Base-by-base conservation (phyloP, 2,888 invertebrate species). In the Eudemis profundana region DNA sequence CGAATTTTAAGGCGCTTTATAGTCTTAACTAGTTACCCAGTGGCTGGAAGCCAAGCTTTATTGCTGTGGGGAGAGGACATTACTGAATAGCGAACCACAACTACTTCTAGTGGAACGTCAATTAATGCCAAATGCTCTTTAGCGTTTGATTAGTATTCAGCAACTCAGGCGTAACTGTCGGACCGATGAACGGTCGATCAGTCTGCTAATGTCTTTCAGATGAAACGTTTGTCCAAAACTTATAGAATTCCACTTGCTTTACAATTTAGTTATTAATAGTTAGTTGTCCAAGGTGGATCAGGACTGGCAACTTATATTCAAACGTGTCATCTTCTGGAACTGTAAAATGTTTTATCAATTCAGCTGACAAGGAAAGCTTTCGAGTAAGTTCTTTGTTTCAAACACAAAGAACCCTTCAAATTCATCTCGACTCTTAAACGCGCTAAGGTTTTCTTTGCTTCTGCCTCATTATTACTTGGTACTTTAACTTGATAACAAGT, bases 91-190 rank as follows among this genome's bases (percentile, higher is more conserved):
- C 27, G 40, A 40, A 21, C 27, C 17, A 8, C 33, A 56, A 50
- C 47, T 17, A 63, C 56, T 50, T 63, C 12, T 50, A 49, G 50
- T 50, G 50, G 56, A n/a, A 44, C 17, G 36, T 36, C 64, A 59
- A 59, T 64, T 50, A 50, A 23, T 4, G 42, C 1, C 33, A 56
- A 56, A n/a, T 17, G 29, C 4, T 7, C 29, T 5, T 23, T 33
- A 15, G 44, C 21, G 36, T 42, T 64, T 44, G 50, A 44, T 57
- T 59, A 57, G 15, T 42, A 19, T 29, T 49, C 12, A 15, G 15
- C 19, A 29, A 12, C 12, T 42, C 29, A 4, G n/a, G 5, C n/a
- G 23, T 0, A 33, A 27, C 4, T 27, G 17, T 19, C n/a, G n/a
- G n/a, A 14, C 33, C 51, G 19, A 51, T 21, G n/a, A 36, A 36